Base-by-base conservation (phyloP, 2,888 invertebrate species). In the Aplocera efformata region DNA sequence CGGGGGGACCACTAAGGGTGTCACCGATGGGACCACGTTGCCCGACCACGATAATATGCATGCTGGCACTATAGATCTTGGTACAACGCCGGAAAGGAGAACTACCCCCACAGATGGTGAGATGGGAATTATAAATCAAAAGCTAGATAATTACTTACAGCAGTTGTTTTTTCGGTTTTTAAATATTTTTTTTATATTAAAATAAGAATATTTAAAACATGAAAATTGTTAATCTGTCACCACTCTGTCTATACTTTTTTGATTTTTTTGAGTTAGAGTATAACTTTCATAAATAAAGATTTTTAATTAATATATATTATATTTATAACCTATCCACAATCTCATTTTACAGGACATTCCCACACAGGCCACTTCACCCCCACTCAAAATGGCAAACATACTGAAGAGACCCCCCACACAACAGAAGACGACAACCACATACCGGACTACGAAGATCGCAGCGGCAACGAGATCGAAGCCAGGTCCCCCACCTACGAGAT, bases 341-440 rank as follows among this genome's bases (percentile, higher is more conserved):
- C n/a, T n/a, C n/a, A n/a, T n/a, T 17, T 65, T 58, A 1, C 66
- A 86, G 86, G 82, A 9, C 79, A 78, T 40, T 71, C 76, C 1
- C 79, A 75, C 44, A 69, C 79, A 0, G 73, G 70, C n/a, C 66
- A 78, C 11, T 81, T 75, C 50, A 85, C 85, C 0, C 83, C 85
- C 0, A 78, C 83, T 4, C 52, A 73, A 1, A 48, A 48, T 2
- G 76, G 74, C 1, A 67, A 55, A 13, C 76, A 79, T 1, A 67
- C 75, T 3, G 81, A 78, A 0, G 83, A 83, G 13, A 60, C 70
- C 0, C 73, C 79, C 0, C 79, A 77, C 31, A 89, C 88, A 0
- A 90, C 90, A 0, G 89, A 89, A 56, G 86, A 89, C 27, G 89
- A 89, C 11, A 77, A 79, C 59, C 82, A 68, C 30, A 79, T 83